Conservation (phyloP, 2,797 vertebrate genomes). For the Ctenosaura bakeri region DNA sequence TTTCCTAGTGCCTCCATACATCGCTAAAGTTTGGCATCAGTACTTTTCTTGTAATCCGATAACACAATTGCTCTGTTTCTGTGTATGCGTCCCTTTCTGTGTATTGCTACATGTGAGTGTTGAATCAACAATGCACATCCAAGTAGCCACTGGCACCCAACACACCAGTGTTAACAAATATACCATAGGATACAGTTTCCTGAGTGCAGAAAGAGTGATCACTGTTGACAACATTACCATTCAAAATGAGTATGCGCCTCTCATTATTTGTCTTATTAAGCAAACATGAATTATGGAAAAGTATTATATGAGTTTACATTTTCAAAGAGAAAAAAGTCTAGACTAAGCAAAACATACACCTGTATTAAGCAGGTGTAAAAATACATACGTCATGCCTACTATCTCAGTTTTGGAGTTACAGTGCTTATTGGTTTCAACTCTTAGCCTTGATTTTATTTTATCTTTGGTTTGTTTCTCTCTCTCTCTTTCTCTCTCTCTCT, state of each 20-base stretch:
- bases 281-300: neutral
- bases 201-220: neutral
- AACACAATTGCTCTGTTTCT: fast-evolving
- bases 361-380: neutral
- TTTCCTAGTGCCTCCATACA: neutral
- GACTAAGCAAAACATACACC: neutral
- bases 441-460: no score
- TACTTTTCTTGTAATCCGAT: neutral
- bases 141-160: neutral
- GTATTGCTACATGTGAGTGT: neutral
- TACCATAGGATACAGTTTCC: neutral
- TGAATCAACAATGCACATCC: neutral
- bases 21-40: neutral
- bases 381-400: neutral
- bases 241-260: no score
- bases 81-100: neutral
- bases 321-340: neutral
- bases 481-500: no score
- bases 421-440: neutral
- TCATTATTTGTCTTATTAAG: neutral
- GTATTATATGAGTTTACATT: neutral
- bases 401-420: neutral
- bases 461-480: no score
- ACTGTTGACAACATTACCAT: neutral
- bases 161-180: neutral